A percentile compares a stretch with the other conserved stretches of the same genome.
phyloP scores from a whole-genome alignment of 2,888 invertebrate genomes.

The Mesorhabditis sp. region DNA sequence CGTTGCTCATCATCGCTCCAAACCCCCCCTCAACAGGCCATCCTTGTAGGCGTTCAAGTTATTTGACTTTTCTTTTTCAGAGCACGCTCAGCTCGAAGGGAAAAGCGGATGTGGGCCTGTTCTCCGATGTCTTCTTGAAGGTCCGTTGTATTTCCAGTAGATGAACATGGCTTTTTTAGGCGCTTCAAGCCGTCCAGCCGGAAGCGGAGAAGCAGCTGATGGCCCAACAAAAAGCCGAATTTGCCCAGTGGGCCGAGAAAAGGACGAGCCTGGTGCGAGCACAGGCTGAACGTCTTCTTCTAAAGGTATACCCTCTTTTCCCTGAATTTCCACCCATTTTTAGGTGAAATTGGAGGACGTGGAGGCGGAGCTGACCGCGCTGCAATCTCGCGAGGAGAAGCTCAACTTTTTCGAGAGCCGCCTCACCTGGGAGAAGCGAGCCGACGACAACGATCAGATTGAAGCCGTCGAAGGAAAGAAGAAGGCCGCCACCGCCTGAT shows the following conservation, averaged over 20 bases:
- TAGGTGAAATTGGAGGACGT: constrained; percentile 27
- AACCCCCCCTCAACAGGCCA: too few species aligned
- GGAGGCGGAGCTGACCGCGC: constrained; percentile 22
- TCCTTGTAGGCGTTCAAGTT: too few species aligned
- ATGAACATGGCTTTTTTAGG: not conserved
- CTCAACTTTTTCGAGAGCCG: constrained; percentile 41
- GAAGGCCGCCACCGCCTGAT: constrained; percentile 9
- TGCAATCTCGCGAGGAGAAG: constrained; percentile 32
- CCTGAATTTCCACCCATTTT: not conserved
- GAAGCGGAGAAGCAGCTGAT: constrained; percentile 24
- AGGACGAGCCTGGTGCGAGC: constrained; percentile 31
- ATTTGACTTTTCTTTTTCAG: too few species aligned
- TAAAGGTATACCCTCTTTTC: constrained; percentile 22
- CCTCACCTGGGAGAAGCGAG: constrained; percentile 32
- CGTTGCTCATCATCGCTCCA: too few species aligned
- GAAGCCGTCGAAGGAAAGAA: constrained; percentile 26
- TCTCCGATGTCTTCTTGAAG: too few species aligned
- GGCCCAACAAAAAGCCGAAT: constrained; percentile 25
- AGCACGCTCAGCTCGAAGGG: too few species aligned
- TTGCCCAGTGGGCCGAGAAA: constrained; percentile 35
- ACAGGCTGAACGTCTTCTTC: constrained; percentile 45
- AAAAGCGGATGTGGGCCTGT: too few species aligned
- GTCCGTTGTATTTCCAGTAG: too few species aligned
- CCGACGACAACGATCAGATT: constrained; percentile 41
- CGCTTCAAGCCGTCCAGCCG: constrained; percentile 8